Evolutionary conservation across 2,113 vertebrate species (phyloP).

Genomic region (Platichthys stellatus): DNA sequence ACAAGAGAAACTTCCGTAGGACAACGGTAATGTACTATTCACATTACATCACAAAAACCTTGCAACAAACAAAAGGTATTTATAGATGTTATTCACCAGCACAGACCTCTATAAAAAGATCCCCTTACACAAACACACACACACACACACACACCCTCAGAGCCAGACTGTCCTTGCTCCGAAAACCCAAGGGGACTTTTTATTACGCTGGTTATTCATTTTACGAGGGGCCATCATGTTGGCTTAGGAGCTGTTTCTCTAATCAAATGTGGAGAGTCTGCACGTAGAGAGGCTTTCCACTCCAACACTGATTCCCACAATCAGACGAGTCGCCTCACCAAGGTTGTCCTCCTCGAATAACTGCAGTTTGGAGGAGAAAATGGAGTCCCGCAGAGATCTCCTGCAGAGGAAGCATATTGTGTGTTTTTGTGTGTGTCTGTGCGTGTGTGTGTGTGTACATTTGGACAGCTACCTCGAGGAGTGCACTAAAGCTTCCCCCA

Average conservation of each 20-base stretch:
- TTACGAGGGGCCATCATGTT: constrained; percentile 52
- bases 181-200: constrained; percentile 70
- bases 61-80: constrained; percentile 40
- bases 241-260: constrained; percentile 47
- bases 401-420: constrained; percentile 23
- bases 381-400: constrained; percentile 6
- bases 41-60: constrained; percentile 15
- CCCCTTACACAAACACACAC: neutral
- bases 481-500: constrained; percentile 16
- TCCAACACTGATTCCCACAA: constrained; percentile 38
- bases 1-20: constrained; percentile 6
- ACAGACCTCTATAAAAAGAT: constrained; percentile 21
- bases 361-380: constrained; percentile 16
- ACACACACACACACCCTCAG: neutral
- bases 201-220: constrained; percentile 57
- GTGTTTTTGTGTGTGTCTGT: neutral
- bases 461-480: neutral
- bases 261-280: constrained; percentile 55
- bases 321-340: constrained; percentile 49
- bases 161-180: constrained; percentile 54
- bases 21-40: neutral
- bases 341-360: constrained; percentile 37
- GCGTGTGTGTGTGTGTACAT: constrained; percentile 12
- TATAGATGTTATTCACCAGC: constrained; percentile 47
- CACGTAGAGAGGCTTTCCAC: constrained; percentile 34